Percentiles rank a stretch among this genome's conserved stretches.
Evolutionary conservation across 2,888 invertebrate species (phyloP).

Genomic region (Automeris io): DNA sequence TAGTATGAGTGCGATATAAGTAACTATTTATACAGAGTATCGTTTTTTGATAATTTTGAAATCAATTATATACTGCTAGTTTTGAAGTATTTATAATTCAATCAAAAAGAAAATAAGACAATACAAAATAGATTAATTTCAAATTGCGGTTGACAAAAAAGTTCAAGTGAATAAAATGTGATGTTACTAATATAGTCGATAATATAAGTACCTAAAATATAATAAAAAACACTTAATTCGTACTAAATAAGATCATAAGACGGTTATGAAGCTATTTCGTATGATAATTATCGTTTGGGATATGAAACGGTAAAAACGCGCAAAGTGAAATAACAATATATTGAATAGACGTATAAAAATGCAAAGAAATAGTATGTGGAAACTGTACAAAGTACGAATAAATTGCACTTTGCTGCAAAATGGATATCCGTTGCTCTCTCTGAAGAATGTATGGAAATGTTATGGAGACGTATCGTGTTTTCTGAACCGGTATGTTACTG

Average conservation of each 20-base stretch:
- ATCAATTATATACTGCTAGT: neutral
- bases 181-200: too few relatives aligned
- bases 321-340: neutral
- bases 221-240: too few relatives aligned
- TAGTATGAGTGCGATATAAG: conserved; percentile 12
- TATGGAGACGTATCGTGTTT: conserved; percentile 65
- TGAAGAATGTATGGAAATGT: conserved; percentile 65
- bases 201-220: too few relatives aligned
- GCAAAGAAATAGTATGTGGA: conserved; percentile 15
- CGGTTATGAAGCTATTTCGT: too few relatives aligned
- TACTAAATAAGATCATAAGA: too few relatives aligned
- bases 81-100: neutral
- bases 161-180: too few relatives aligned
- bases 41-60: neutral
- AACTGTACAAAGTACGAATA: neutral
- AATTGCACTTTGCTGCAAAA: conserved; percentile 47
- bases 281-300: too few relatives aligned
- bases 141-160: too few relatives aligned
- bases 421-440: conserved; percentile 35
- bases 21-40: neutral
- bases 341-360: conserved; percentile 18
- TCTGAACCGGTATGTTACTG: conserved; percentile 40
- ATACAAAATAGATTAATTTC: too few relatives aligned
- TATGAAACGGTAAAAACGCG: neutral
- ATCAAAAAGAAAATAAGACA: neutral